Percentiles rank a stretch among this genome's conserved stretches.
Conservation (phyloP, 2,113 vertebrate species). For the Plecturocebus donacophilus region DNA sequence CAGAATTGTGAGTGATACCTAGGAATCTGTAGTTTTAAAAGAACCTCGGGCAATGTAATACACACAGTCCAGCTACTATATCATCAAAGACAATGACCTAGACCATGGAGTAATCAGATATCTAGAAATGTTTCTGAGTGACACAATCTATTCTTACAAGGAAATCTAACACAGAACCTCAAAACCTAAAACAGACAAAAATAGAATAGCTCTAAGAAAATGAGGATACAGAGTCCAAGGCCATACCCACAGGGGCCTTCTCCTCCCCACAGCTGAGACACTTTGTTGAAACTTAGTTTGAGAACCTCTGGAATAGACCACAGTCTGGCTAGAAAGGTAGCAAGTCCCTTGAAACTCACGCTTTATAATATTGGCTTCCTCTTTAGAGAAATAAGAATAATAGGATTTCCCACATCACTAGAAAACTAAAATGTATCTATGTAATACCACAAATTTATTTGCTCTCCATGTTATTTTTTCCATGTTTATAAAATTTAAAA, state of each 20-base stretch:
- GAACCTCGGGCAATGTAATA: not conserved
- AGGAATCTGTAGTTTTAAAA: not conserved
- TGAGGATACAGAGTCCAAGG: not conserved
- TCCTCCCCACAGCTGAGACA: not conserved
- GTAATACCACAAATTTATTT: not conserved
- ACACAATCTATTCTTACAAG: not conserved
- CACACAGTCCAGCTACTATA: not conserved
- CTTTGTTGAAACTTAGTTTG: not conserved
- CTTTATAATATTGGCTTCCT: not conserved
- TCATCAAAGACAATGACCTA: not conserved
- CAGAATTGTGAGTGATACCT: not conserved
- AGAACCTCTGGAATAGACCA: not conserved
- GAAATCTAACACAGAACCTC: not conserved
- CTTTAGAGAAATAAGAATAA: not conserved
- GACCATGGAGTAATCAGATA: not conserved
- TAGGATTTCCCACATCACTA: not conserved
- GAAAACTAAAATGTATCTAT: not conserved
- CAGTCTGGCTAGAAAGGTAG: not conserved
- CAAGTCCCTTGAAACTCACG: not conserved
- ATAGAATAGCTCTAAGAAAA: not conserved
- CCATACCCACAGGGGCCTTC: not conserved
- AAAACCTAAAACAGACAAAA: not conserved
- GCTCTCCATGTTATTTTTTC: not conserved
- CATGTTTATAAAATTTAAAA: not conserved
- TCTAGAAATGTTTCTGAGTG: conserved; percentile 28